phyloP scores from a whole-genome alignment of 37 sponge, comb jelly and placozoan genomes.

The Beroe ovata region DNA sequence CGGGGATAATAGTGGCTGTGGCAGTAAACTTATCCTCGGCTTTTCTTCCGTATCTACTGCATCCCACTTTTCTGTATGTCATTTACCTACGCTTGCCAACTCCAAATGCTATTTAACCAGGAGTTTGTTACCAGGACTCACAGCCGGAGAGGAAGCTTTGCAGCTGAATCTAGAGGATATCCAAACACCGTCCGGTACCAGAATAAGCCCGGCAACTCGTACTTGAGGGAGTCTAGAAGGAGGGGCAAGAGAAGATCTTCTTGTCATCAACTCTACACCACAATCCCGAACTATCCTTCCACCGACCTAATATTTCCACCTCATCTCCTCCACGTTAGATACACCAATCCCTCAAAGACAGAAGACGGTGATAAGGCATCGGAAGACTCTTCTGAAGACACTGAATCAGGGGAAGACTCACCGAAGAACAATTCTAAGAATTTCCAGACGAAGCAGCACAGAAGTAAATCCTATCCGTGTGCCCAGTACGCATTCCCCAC shows the following conservation, averaged over 20 bases:
- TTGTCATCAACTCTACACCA: background rate
- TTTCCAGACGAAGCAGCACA: background rate
- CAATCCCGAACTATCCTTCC: background rate
- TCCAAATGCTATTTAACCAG: background rate
- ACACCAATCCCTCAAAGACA: background rate
- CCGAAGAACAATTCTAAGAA: too few relatives aligned
- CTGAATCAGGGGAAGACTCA: too few relatives aligned
- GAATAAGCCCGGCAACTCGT: background rate
- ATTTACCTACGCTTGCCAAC: background rate
- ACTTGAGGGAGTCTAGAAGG: background rate
- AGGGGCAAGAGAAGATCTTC: background rate
- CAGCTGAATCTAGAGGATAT: background rate
- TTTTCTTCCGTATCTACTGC: too few relatives aligned
- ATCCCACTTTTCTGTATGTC: too few relatives aligned
- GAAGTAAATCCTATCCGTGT: background rate
- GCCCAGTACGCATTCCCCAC: too few relatives aligned
- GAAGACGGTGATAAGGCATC: background rate
- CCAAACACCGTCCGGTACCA: background rate
- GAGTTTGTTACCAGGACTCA: background rate
- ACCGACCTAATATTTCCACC: background rate
- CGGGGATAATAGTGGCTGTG: too few relatives aligned
- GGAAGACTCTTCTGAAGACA: too few relatives aligned
- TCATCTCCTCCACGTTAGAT: background rate
- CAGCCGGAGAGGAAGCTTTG: background rate
- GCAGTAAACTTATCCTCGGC: too few relatives aligned